Evolutionary conservation across 2,113 vertebrate genomes (phyloP), one percentile per base, ranked within the genome.

Genomic region (Chloroceryle aenea): DNA sequence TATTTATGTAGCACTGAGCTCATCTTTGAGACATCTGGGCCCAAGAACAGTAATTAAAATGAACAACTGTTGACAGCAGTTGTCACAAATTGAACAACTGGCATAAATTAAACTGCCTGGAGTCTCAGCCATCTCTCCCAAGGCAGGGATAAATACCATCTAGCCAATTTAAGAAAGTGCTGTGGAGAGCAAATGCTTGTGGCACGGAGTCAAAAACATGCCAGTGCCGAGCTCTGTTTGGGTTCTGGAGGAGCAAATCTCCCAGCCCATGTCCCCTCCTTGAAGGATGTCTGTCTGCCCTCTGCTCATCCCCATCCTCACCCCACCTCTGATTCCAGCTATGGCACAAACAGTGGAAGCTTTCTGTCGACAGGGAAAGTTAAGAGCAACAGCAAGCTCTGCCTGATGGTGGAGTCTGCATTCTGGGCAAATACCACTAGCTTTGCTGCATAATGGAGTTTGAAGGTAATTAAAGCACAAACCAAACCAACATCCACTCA

Each of bases 1-100:
- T 93, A 89, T 96, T 97, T 97, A 90, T 96, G 91, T 75, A 84
- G 83, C 80, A 87, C 84, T 97, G 96, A 96, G 92, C 90, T 97
- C 95, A 95, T 95, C 90, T 96, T 86, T 85, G 90, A 95, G 95
- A 94, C 91, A 94, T 93, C 93, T 91, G 87, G 94, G 77, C 79
- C 93, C 79, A 94, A 84, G 80, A 95, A 71, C 58, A 64, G 95
- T 94, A 96, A 97, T 97, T 91, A 89, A 95, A 94, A 94, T 82
- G 95, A 97, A 96, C 96, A 97, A 93, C 97, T 97, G 97, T 92
- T 96, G 92, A 94, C 93, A 96, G 90, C 96, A 97, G 94, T 97
- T 97, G 96, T 97, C 94, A 95, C 95, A 95, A 90, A 94, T 75
- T 92, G 95, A 97, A 94, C 94, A 97, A 97, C 94, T 97, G 97